A percentile compares a stretch with the other conserved stretches of the same genome.
Evolutionary conservation across 1,140 invertebrate species (phyloP).

Genomic region (Akabosia matsudoensis): DNA sequence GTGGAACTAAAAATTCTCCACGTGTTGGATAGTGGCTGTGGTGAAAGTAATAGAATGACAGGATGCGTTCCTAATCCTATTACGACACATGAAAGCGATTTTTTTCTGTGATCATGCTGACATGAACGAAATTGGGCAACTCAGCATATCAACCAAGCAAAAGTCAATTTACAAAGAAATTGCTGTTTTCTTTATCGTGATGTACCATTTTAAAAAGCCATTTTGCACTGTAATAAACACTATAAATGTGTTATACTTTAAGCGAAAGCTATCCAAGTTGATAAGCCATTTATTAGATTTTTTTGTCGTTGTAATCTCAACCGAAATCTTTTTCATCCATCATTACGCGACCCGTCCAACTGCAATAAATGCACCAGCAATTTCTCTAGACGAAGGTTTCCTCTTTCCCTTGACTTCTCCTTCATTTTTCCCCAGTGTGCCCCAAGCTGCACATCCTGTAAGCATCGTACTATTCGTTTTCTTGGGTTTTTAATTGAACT

Average conservation of each 20-base stretch:
- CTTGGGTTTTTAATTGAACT: no score
- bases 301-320: not conserved
- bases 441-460: no score
- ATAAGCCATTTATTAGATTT: not conserved
- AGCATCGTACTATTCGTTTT: no score
- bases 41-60: not conserved
- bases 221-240: no score
- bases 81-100: not conserved
- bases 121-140: not conserved
- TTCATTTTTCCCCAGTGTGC: not conserved
- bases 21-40: not conserved
- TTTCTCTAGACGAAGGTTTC: no score
- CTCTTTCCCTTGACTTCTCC: not conserved
- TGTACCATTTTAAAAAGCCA: not conserved
- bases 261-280: not conserved
- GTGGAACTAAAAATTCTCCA: conserved; percentile 6
- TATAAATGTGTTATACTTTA: no score
- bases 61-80: not conserved
- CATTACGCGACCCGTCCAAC: not conserved
- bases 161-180: not conserved
- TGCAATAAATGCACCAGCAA: not conserved
- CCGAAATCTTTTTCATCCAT: not conserved
- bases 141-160: not conserved
- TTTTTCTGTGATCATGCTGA: not conserved
- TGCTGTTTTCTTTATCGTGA: not conserved